Evolutionary conservation across 2,113 vertebrate species (phyloP).

Genomic region (Steatornis caripensis): DNA sequence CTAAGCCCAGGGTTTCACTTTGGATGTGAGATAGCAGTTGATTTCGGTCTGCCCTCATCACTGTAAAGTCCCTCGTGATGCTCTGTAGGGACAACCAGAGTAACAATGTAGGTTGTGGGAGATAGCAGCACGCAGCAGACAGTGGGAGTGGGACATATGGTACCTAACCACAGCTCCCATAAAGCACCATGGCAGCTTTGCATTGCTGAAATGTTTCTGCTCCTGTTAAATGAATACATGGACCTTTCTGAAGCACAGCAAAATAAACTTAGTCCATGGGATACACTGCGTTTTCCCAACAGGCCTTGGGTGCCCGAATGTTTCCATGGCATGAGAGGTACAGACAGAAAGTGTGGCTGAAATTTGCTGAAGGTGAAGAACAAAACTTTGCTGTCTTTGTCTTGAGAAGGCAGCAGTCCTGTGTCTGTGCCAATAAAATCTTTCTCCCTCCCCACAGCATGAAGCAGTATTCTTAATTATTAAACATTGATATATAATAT

Average conservation of each 20-base stretch:
- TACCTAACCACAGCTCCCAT: not conserved
- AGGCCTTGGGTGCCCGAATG: not conserved
- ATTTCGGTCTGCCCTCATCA: not conserved
- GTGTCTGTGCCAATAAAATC: not conserved
- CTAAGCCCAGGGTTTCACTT: not conserved
- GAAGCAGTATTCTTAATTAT: not conserved
- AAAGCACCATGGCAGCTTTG: not conserved
- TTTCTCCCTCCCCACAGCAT: not conserved
- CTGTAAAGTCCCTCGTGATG: not conserved
- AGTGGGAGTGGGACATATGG: not conserved
- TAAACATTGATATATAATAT: not conserved
- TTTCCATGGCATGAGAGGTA: not conserved
- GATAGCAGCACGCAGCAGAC: fast-evolving
- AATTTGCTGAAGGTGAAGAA: not conserved
- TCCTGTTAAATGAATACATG: not conserved
- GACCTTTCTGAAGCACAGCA: not conserved
- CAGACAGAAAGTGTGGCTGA: not conserved
- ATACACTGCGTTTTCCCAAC: not conserved
- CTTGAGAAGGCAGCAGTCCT: not conserved
- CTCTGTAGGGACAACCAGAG: not conserved
- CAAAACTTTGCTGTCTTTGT: not conserved
- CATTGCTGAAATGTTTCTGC: not conserved
- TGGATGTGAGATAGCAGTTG: not conserved
- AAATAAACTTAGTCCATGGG: not conserved
- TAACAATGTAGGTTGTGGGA: not conserved